Conservation (phyloP, 2,888 invertebrate genomes). For the Myathropa florea region DNA sequence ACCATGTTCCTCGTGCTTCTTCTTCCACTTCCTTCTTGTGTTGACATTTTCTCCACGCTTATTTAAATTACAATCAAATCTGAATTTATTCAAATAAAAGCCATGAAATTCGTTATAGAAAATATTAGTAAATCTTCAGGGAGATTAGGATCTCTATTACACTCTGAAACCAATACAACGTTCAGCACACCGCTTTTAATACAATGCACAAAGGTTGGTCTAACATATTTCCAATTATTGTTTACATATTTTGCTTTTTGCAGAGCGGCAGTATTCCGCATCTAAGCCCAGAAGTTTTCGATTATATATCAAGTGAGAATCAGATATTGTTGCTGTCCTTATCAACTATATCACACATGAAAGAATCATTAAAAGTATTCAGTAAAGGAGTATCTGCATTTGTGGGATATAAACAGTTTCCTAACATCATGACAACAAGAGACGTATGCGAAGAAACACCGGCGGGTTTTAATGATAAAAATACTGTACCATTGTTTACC, state of each 20-base stretch:
- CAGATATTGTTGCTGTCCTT: constrained; percentile 88
- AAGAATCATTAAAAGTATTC: constrained; percentile 85
- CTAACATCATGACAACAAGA: constrained; percentile 80
- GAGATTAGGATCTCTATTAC: constrained; percentile 86
- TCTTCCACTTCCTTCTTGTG: neutral
- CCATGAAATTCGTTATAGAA: constrained; percentile 88
- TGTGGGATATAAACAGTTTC: constrained; percentile 83
- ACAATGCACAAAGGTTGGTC: constrained; percentile 83
- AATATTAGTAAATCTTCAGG: constrained; percentile 83
- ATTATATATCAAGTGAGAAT: constrained; percentile 83
- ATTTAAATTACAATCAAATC: too few relatives aligned
- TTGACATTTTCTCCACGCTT: neutral
- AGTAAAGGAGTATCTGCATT: constrained; percentile 86
- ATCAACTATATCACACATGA: constrained; percentile 85
- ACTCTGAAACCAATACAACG: constrained; percentile 81
- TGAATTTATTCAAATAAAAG: constrained; percentile 12
- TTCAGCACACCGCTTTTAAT: constrained; percentile 89
- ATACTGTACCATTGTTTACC: constrained; percentile 89
- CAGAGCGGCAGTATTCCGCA: constrained; percentile 92
- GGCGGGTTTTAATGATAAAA: constrained; percentile 87
- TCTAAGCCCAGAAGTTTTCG: constrained; percentile 88
- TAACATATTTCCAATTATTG: neutral
- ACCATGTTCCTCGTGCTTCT: neutral
- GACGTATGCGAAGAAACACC: constrained; percentile 86
- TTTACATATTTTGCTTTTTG: constrained; percentile 64